Conservation (phyloP, 2,113 vertebrate species). For the Ovibos moschatus region DNA sequence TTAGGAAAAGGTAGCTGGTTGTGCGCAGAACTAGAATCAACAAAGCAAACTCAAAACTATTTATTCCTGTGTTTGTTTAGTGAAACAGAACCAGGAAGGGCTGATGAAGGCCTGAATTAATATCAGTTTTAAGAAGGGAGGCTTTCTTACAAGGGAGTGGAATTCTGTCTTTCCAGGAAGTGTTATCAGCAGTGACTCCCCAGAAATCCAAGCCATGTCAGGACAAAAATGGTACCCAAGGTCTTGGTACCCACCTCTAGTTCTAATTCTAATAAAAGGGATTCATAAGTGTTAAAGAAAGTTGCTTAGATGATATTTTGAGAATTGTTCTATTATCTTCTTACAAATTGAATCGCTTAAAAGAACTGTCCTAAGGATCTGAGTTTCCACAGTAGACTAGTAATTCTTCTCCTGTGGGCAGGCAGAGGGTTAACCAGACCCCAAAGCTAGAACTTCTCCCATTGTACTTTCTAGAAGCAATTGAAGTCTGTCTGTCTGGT, state of each 20-base stretch:
- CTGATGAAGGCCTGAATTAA: background rate
- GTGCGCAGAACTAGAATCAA: background rate
- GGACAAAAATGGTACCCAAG: background rate
- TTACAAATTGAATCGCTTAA: background rate
- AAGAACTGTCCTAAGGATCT: background rate
- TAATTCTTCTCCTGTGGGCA: background rate
- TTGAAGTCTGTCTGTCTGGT: background rate
- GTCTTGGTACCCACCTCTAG: background rate
- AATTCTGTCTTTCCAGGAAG: background rate
- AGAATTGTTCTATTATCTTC: background rate
- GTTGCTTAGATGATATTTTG: background rate
- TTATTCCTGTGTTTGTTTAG: background rate
- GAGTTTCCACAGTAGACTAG: background rate
- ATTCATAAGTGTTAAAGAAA: background rate
- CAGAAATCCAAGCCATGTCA: background rate
- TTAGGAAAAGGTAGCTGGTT: background rate
- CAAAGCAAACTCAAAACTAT: background rate
- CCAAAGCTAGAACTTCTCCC: background rate
- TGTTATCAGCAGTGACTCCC: too few relatives aligned
- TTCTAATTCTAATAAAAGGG: background rate
- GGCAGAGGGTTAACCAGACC: background rate
- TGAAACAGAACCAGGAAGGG: background rate
- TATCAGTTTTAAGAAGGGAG: background rate
- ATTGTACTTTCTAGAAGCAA: accelerated
- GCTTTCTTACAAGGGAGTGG: background rate